phyloP scores from a whole-genome alignment of 2,888 invertebrate genomes.

The Drosophila borborema region DNA sequence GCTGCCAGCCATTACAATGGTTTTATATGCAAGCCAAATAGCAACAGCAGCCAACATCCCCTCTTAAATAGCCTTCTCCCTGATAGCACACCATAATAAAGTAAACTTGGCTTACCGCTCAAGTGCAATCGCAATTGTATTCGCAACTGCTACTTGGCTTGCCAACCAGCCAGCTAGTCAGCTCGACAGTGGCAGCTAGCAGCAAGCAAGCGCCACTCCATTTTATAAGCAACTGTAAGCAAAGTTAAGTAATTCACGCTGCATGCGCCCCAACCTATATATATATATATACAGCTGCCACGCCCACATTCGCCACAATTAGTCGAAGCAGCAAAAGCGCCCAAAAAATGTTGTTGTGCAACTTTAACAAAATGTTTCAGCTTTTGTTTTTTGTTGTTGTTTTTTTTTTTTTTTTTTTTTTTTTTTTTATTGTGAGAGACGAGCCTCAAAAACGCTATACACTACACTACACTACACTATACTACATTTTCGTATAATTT shows the following conservation, averaged over 20 bases:
- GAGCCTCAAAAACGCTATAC: slow-evolving; percentile 36
- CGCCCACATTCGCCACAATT: slow-evolving; percentile 63
- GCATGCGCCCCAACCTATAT: slow-evolving; percentile 9
- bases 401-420: slow-evolving; percentile 20
- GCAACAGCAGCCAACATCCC: not conserved
- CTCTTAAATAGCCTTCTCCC: not conserved
- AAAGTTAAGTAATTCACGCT: slow-evolving; percentile 68
- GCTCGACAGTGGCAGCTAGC: slow-evolving; percentile 42
- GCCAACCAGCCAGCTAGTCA: not conserved
- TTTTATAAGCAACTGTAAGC: slow-evolving; percentile 58
- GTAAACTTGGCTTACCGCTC: slow-evolving; percentile 76
- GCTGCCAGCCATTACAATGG: slow-evolving; percentile 40
- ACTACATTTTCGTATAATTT: slow-evolving; percentile 22
- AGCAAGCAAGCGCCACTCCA: slow-evolving; percentile 45
- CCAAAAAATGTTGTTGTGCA: slow-evolving; percentile 48
- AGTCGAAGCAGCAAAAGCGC: slow-evolving; percentile 39
- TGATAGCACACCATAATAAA: slow-evolving; percentile 62
- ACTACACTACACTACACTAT: slow-evolving; percentile 29
- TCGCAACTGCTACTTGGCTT: slow-evolving; percentile 45
- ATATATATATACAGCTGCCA: not conserved
- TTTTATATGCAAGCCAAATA: slow-evolving; percentile 40
- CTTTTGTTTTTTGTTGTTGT: slow-evolving; percentile 24
- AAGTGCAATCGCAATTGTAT: slow-evolving; percentile 78
- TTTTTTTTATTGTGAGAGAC: slow-evolving; percentile 7
- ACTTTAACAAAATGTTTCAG: slow-evolving; percentile 69